phyloP scores from a whole-genome alignment of 1,140 invertebrate genomes.

The Conus betulinus region DNA sequence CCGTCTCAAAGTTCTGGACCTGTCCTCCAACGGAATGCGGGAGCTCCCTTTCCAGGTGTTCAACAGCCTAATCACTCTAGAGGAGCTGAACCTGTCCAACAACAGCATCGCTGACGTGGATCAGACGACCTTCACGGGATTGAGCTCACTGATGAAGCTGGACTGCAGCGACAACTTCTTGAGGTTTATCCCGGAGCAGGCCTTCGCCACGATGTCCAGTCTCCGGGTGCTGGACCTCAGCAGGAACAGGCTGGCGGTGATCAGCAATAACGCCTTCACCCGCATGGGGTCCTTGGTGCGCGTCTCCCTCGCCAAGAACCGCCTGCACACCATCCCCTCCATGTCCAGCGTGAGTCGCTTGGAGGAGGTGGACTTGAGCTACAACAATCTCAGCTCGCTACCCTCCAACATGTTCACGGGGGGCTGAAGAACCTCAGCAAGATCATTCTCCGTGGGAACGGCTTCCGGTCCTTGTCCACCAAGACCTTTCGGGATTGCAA shows the following conservation, averaged over 20 bases:
- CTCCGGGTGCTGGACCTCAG: constrained; percentile 37
- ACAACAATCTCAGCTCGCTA: constrained; percentile 38
- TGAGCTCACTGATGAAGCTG: constrained; percentile 30
- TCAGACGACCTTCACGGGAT: constrained; percentile 28
- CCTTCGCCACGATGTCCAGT: constrained; percentile 34
- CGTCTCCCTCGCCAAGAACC: constrained; percentile 41
- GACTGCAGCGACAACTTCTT: constrained; percentile 47
- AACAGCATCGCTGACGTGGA: constrained; percentile 38
- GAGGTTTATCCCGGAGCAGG: constrained; percentile 20
- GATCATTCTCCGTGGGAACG: constrained; percentile 23
- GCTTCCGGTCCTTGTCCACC: constrained; percentile 19
- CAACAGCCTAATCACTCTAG: constrained; percentile 27
- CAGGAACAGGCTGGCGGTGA: constrained; percentile 28
- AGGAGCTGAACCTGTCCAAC: constrained; percentile 37
- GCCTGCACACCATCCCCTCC: constrained; percentile 12
- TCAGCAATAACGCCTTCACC: constrained; percentile 36
- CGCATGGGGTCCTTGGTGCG: constrained; percentile 20
- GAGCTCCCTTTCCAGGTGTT: constrained; percentile 38
- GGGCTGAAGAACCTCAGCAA: constrained; percentile 1
- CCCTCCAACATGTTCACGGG: constrained; percentile 28
- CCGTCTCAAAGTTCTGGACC: constrained; percentile 35
- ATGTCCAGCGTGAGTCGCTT: constrained; percentile 33
- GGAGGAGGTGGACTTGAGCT: constrained; percentile 33
- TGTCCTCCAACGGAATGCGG: constrained; percentile 44
- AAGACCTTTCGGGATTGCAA: constrained; percentile 36